phyloP scores from a whole-genome alignment of 2,113 vertebrate genomes.

The Beaufortia kweichowensis region DNA sequence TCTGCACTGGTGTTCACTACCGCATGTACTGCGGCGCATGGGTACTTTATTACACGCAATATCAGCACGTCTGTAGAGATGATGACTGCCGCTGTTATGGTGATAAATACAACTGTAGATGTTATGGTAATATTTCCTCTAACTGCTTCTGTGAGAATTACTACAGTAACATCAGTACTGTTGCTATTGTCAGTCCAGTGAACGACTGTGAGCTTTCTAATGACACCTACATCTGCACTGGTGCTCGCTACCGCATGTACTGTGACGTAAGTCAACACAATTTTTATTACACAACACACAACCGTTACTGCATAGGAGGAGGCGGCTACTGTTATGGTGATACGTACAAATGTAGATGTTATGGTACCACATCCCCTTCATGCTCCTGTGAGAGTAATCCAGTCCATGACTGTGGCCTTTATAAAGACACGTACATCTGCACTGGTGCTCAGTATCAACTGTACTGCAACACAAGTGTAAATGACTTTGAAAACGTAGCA shows the following conservation, averaged over 20 bases:
- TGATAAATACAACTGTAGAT: background rate
- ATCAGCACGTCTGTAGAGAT: background rate
- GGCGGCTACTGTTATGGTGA: too few relatives aligned
- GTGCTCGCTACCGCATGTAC: background rate
- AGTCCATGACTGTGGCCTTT: too few relatives aligned
- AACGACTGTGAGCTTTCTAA: background rate
- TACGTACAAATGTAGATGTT: too few relatives aligned
- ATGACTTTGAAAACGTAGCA: too few relatives aligned
- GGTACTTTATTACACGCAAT: background rate
- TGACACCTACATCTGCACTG: background rate
- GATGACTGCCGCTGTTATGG: background rate
- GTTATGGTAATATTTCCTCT: background rate
- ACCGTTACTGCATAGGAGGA: too few relatives aligned
- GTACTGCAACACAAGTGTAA: background rate
- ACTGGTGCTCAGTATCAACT: too few relatives aligned
- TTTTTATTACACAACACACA: background rate
- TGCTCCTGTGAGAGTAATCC: too few relatives aligned
- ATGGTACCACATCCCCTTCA: too few relatives aligned
- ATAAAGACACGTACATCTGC: too few relatives aligned
- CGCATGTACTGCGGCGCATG: background rate
- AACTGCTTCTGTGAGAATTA: background rate
- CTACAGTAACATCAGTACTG: too few relatives aligned
- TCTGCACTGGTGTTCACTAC: background rate
- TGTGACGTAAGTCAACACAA: background rate
- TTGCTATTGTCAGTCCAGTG: background rate